Conservation (phyloP, 2,797 vertebrate genomes). For the Rhodeus uyekii region DNA sequence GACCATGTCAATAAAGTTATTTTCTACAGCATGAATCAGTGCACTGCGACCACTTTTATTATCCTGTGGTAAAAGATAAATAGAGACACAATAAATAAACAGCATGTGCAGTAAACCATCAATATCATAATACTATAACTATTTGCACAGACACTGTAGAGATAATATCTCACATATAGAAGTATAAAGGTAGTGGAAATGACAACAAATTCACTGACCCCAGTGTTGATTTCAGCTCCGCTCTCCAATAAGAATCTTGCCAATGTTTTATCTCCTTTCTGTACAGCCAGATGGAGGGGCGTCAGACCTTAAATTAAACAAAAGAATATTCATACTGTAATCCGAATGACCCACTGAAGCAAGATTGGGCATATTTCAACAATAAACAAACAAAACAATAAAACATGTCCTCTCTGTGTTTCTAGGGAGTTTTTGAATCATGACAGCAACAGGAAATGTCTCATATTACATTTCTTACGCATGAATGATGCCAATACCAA, state of each 20-base stretch:
- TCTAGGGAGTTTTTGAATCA: slow-evolving; percentile 53
- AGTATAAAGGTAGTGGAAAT: not conserved
- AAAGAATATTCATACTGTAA: not conserved
- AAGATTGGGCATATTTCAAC: slow-evolving; percentile 6
- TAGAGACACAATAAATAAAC: slow-evolving; percentile 44
- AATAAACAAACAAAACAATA: slow-evolving; percentile 9
- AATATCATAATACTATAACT: slow-evolving; percentile 5
- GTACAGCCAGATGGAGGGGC: slow-evolving; percentile 85
- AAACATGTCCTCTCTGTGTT: slow-evolving; percentile 43
- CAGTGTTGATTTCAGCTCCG: slow-evolving; percentile 84
- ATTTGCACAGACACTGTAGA: not conserved
- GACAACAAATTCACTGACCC: slow-evolving; percentile 72
- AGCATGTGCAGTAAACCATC: not conserved
- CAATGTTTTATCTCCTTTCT: slow-evolving; percentile 71
- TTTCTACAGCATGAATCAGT: slow-evolving; percentile 88
- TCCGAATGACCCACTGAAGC: not conserved
- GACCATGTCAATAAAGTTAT: slow-evolving; percentile 82
- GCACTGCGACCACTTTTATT: slow-evolving; percentile 89
- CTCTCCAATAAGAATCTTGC: slow-evolving; percentile 76
- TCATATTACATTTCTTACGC: slow-evolving; percentile 43
- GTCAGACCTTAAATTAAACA: slow-evolving; percentile 77
- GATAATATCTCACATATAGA: not conserved
- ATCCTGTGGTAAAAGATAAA: slow-evolving; percentile 73
- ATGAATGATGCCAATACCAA: slow-evolving; percentile 31
- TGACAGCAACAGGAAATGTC: slow-evolving; percentile 58